phyloP scores from a whole-genome alignment of 2,797 vertebrate species.

The Sebastes umbrosus region DNA sequence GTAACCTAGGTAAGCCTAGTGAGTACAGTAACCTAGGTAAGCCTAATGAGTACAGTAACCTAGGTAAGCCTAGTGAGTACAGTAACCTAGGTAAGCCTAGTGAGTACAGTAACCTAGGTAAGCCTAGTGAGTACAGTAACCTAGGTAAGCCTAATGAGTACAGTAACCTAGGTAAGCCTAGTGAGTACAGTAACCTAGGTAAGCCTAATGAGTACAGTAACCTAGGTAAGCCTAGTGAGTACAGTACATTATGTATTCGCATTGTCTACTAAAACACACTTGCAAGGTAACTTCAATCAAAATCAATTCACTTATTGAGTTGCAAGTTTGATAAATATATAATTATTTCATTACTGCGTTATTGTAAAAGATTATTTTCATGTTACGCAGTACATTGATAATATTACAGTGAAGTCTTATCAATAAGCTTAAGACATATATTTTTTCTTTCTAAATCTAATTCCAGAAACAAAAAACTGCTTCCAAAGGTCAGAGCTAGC shows the following conservation, averaged over 20 bases:
- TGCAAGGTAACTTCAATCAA: background rate
- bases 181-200: too few relatives aligned
- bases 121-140: too few relatives aligned
- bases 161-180: too few relatives aligned
- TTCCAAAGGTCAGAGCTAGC: slow-evolving; percentile 51
- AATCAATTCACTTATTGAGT: background rate
- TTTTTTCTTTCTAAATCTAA: background rate
- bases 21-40: too few relatives aligned
- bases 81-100: too few relatives aligned
- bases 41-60: too few relatives aligned
- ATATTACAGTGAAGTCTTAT: background rate
- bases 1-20: too few relatives aligned
- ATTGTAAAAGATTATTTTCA: background rate
- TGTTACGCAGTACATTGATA: background rate
- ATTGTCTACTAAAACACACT: background rate
- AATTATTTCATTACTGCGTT: background rate
- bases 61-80: too few relatives aligned
- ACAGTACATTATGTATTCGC: background rate
- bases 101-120: too few relatives aligned
- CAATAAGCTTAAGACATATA: background rate
- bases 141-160: too few relatives aligned
- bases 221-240: too few relatives aligned
- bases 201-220: too few relatives aligned
- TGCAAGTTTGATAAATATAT: background rate
- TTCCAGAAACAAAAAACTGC: slow-evolving; percentile 6